Evolutionary conservation across 2,797 vertebrate species (phyloP).

Genomic region (Micropoecilia bifurca): DNA sequence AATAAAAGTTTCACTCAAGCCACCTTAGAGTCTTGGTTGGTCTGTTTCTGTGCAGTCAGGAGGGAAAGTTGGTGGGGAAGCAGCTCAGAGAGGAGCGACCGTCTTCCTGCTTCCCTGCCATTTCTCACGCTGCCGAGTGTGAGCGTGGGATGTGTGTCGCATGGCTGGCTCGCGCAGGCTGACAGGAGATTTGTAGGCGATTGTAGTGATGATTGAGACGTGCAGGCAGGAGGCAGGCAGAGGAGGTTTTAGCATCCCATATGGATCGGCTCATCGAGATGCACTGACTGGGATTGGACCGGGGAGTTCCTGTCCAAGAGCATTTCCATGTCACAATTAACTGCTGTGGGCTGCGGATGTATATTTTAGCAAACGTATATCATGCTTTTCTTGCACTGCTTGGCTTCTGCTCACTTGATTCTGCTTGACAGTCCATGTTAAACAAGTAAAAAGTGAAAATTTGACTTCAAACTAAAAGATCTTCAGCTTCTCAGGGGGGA

Average conservation of each 20-base stretch:
- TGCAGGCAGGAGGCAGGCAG: constrained; percentile 28
- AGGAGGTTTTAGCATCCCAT: constrained; percentile 46
- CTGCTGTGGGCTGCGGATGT: constrained; percentile 25
- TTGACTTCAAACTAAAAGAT: background rate
- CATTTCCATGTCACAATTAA: constrained; percentile 20
- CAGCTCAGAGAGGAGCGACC: constrained; percentile 14
- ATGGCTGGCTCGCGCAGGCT: constrained; percentile 34
- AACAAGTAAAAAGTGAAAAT: background rate
- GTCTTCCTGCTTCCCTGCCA: constrained; percentile 21
- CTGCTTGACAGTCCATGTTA: background rate
- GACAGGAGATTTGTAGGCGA: constrained; percentile 60
- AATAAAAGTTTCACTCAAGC: background rate
- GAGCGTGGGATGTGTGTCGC: constrained; percentile 42
- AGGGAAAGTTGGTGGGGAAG: constrained; percentile 4
- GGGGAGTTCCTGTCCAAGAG: constrained; percentile 18
- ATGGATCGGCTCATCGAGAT: constrained; percentile 35
- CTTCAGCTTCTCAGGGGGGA: background rate
- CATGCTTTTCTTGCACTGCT: background rate
- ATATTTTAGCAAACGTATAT: constrained; percentile 29
- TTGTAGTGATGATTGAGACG: constrained; percentile 38
- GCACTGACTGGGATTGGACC: background rate
- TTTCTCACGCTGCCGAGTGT: constrained; percentile 30
- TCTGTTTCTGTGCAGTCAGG: constrained; percentile 12
- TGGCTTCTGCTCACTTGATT: background rate
- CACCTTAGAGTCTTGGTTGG: background rate